Percentiles rank a stretch among this genome's conserved stretches.
Evolutionary conservation across 2,113 vertebrate genomes (phyloP).

Genomic region (Oryzias javanicus): DNA sequence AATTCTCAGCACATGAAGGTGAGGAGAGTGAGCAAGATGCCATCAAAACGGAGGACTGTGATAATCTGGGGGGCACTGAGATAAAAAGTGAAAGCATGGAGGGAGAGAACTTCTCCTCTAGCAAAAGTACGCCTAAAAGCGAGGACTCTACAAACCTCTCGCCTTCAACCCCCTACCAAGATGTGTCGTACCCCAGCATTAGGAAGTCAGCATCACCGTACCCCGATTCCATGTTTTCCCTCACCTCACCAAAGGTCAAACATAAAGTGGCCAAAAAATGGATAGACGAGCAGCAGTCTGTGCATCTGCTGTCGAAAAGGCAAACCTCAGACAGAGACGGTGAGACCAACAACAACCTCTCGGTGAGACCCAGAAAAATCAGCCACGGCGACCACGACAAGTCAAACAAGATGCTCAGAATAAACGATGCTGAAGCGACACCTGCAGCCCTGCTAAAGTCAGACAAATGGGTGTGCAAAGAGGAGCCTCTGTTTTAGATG

Average conservation of each 20-base stretch:
- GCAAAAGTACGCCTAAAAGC: constrained; percentile 52
- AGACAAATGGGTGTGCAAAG: constrained; percentile 68
- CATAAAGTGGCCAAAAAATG: constrained; percentile 63
- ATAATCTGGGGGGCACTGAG: constrained; percentile 31
- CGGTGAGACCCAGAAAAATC: constrained; percentile 39
- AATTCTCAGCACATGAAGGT: constrained; percentile 82
- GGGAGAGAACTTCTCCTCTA: constrained; percentile 32
- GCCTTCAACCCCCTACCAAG: constrained; percentile 52
- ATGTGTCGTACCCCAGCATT: constrained; percentile 41
- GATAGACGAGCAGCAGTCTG: constrained; percentile 31
- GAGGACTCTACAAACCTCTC: constrained; percentile 56
- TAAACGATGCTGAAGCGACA: constrained; percentile 40
- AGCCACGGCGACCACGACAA: constrained; percentile 47
- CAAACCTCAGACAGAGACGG: constrained; percentile 34
- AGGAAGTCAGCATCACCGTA: constrained; percentile 48
- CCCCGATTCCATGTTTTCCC: constrained; percentile 38
- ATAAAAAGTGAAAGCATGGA: constrained; percentile 53
- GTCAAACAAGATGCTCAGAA: constrained; percentile 41
- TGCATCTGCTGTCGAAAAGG: constrained; percentile 46
- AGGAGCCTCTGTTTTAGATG: constrained; percentile 62
- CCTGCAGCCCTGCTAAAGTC: constrained; percentile 52
- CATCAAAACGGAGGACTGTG: constrained; percentile 75
- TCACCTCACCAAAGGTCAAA: constrained; percentile 52
- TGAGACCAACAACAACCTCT: constrained; percentile 35
- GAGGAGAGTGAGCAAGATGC: constrained; percentile 86